phyloP scores from a whole-genome alignment of 2,797 vertebrate species.

The Carapus acus region DNA sequence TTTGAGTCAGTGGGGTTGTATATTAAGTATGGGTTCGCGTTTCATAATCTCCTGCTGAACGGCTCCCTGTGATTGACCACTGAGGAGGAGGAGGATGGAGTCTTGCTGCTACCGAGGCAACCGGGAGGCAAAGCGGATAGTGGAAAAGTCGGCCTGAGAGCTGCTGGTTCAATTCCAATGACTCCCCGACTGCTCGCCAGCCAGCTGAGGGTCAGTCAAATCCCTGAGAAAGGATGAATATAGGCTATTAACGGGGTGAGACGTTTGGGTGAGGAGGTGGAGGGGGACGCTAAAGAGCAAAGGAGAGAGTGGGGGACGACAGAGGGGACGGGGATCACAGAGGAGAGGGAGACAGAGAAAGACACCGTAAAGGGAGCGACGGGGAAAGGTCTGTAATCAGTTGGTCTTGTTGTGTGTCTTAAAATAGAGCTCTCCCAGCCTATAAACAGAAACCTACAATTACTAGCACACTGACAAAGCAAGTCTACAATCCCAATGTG shows the following conservation, averaged over 20 bases:
- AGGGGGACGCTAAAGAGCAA: constrained; percentile 9
- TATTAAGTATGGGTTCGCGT: constrained; percentile 39
- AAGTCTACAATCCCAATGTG: constrained; percentile 55
- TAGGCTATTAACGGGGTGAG: not conserved
- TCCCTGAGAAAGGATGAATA: not conserved
- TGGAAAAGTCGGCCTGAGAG: too few species aligned
- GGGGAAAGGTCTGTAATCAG: constrained; percentile 72
- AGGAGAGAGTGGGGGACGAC: constrained; percentile 38
- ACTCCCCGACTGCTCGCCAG: too few species aligned
- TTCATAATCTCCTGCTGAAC: constrained; percentile 43
- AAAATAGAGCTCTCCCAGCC: constrained; percentile 74
- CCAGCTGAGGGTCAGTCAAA: too few species aligned
- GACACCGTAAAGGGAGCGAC: constrained; percentile 35
- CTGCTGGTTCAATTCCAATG: too few species aligned
- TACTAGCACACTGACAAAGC: constrained; percentile 76
- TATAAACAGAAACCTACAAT: constrained; percentile 78
- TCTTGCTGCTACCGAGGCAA: constrained; percentile 1
- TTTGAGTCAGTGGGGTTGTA: constrained; percentile 42
- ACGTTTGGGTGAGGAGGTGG: not conserved
- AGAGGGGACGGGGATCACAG: constrained; percentile 48
- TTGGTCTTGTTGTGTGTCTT: constrained; percentile 78
- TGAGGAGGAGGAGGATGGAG: constrained; percentile 14
- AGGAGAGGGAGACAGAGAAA: not conserved
- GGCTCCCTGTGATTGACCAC: constrained; percentile 17
- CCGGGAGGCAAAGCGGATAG: constrained; percentile 5